Base-by-base conservation (phyloP, 2,113 vertebrate species). In the Callocephalon fimbriatum region DNA sequence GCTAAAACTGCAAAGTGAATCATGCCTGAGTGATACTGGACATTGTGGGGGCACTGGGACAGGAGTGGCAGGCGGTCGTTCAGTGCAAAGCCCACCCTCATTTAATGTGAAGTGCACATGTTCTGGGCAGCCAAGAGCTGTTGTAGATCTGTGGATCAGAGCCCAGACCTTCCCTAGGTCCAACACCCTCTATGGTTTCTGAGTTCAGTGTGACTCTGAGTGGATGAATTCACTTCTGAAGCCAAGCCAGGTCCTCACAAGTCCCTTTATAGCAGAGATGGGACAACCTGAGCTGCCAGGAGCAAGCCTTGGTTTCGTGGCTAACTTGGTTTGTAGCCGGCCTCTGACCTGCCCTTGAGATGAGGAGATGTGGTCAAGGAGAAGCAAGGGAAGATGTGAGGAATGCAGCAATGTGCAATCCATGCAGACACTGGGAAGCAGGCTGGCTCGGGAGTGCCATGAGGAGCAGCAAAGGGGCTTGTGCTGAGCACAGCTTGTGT, bases 51-150 rank as follows among this genome's bases (percentile, higher is more conserved):
- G 45, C 40, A 10, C 2, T 18, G 67, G 67, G 72, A 21, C 45
- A 62, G 53, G 40, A 66, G 45, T 4, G n/a, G 37, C 51, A 44
- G 6, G 1, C 0, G 0, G 38, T 8, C n/a, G 44, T 31, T 70
- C 77, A 67, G 21, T 0, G 0, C 59, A 74, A 37, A 84, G 51
- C 38, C 53, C 45, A 51, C 0, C 0, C 47, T 21, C 67, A 37
- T 6, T 29, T 44, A 58, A n/a, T 0, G 1, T 15, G 4, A 45
- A 68, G 31, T 7, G 32, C 51, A 32, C 8, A 1, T 3, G 10
- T 2, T 68, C 71, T 73, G 29, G 59, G 59, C 32, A 26, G 31
- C 13, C 59, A 35, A 23, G 19, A 85, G 27, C 38, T 79, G 40
- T 7, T 14, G 7, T 20, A 58, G 38, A 42, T 9, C 53, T 88